A percentile compares a stretch with the other conserved stretches of the same genome.
Conservation (phyloP, 1,140 invertebrate species). For the Druon quercuslanigerum region DNA sequence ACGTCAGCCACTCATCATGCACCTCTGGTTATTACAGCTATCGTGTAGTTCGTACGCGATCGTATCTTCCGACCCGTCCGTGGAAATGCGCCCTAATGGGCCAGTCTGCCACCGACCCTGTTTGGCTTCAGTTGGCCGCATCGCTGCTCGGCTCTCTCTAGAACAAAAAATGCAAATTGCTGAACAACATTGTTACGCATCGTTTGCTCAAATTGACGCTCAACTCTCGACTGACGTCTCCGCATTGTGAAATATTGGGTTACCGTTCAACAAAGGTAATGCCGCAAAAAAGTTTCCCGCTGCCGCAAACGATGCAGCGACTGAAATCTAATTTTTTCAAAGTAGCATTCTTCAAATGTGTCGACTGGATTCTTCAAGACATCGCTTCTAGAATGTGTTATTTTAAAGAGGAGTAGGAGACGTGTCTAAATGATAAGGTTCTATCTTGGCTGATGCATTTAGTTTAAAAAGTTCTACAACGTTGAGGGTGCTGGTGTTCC, state of each 20-base stretch:
- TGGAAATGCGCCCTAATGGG: slow-evolving; percentile 12
- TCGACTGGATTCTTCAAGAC: no score
- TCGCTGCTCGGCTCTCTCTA: not conserved
- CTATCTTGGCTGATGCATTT: no score
- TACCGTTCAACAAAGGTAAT: not conserved
- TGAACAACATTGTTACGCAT: slow-evolving; percentile 16
- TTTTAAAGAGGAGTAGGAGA: no score
- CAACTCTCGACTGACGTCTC: not conserved
- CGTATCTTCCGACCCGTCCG: not conserved
- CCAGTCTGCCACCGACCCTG: not conserved
- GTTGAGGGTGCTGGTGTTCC: no score
- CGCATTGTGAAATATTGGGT: slow-evolving; percentile 2
- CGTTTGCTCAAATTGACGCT: slow-evolving; percentile 19
- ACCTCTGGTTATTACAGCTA: slow-evolving; percentile 55
- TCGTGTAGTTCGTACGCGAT: slow-evolving; percentile 27
- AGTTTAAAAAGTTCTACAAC: no score
- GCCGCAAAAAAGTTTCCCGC: not conserved
- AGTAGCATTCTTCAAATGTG: no score
- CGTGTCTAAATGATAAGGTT: no score
- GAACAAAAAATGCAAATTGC: slow-evolving; percentile 10
- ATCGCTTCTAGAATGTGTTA: no score
- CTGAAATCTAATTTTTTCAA: no score
- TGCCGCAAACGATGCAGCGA: no score
- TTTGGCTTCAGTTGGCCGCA: not conserved
- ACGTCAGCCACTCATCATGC: slow-evolving; percentile 65